phyloP scores from a whole-genome alignment of 2,888 invertebrate genomes.

The Ypsolopha scabrella region DNA sequence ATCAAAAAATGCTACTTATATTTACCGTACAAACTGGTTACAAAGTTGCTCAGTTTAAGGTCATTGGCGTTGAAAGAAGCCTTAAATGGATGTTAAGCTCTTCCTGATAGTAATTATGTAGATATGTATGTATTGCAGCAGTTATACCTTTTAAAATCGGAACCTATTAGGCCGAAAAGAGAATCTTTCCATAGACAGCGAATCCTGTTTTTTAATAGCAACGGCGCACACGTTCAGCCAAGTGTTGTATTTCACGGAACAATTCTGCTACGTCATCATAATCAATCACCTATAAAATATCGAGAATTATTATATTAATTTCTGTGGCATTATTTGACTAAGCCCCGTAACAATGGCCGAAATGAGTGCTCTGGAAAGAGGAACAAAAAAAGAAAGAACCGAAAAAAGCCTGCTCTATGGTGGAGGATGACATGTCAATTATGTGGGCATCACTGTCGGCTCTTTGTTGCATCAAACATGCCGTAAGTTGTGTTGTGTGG shows the following conservation, averaged over 20 bases:
- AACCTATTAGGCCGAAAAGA: too few relatives aligned
- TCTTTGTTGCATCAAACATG: slow-evolving; percentile 6
- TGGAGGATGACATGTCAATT: slow-evolving; percentile 62
- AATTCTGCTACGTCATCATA: slow-evolving; percentile 50
- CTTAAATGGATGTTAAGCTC: too few relatives aligned
- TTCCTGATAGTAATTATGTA: too few relatives aligned
- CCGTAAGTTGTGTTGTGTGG: slow-evolving; percentile 11
- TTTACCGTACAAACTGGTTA: too few relatives aligned
- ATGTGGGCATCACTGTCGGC: slow-evolving; percentile 49
- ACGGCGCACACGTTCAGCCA: slow-evolving; percentile 9
- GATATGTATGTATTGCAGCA: too few relatives aligned
- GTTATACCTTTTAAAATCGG: not conserved
- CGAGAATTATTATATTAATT: slow-evolving; percentile 64
- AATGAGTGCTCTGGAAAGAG: slow-evolving; percentile 48
- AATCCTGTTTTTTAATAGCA: slow-evolving; percentile 13
- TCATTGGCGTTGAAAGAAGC: too few relatives aligned
- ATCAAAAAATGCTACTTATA: too few relatives aligned
- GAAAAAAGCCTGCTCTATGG: slow-evolving; percentile 21
- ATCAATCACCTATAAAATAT: slow-evolving; percentile 65
- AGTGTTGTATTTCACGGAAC: slow-evolving; percentile 23
- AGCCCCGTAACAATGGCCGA: slow-evolving; percentile 48
- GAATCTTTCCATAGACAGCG: too few relatives aligned
- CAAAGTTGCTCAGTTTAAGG: too few relatives aligned
- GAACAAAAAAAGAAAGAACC: slow-evolving; percentile 24
- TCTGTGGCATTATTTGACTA: slow-evolving; percentile 61